Evolutionary conservation across 2,888 invertebrate genomes (phyloP).

Genomic region (Pycnomerus fuliginosus): DNA sequence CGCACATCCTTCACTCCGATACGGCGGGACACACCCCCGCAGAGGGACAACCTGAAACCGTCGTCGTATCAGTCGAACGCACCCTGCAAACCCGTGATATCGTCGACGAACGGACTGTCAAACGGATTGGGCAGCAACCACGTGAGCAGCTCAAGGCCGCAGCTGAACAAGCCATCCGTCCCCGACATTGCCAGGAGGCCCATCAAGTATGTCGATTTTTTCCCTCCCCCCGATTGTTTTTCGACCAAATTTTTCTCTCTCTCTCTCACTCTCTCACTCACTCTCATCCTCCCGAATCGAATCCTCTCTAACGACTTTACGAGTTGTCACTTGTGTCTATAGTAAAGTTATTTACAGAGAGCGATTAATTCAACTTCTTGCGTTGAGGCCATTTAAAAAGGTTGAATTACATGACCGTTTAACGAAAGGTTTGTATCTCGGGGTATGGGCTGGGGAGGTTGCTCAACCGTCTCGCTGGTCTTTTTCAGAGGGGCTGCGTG

Average conservation of each 20-base stretch:
- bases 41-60: constrained; percentile 44
- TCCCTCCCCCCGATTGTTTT: constrained; percentile 3
- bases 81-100: constrained; percentile 43
- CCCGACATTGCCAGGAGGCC: constrained; percentile 74
- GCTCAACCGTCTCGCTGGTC: neutral
- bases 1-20: constrained; percentile 26
- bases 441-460: neutral
- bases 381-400: constrained; percentile 90
- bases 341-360: constrained; percentile 54
- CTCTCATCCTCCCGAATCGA: neutral
- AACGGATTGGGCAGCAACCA: constrained; percentile 49
- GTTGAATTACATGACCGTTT: constrained; percentile 84
- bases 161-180: constrained; percentile 51
- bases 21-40: constrained; percentile 44
- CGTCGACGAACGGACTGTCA: constrained; percentile 41
- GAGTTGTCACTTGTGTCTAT: constrained; percentile 1
- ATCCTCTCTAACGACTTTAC: neutral
- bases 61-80: constrained; percentile 48
- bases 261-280: neutral
- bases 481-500: constrained; percentile 81
- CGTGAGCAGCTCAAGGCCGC: constrained; percentile 53
- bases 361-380: constrained; percentile 91
- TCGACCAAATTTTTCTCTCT: constrained; percentile 6
- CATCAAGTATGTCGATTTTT: constrained; percentile 59
- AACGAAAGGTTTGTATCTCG: constrained; percentile 63